Base-by-base conservation (phyloP, 2,113 vertebrate species). In the Pitta sordida region DNA sequence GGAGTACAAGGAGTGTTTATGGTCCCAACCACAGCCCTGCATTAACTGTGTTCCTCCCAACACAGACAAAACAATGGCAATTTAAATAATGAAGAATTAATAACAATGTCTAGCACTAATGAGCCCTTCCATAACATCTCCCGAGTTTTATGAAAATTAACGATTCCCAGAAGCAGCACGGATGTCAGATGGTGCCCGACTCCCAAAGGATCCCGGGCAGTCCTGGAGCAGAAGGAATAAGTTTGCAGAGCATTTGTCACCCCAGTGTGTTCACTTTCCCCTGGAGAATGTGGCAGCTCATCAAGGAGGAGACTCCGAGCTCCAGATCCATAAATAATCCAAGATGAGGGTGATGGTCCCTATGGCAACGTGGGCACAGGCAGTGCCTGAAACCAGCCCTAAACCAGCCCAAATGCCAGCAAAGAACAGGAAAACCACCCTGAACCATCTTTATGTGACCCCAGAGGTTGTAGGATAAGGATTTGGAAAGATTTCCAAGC, bases 261-360 rank as follows among this genome's bases (percentile, higher is more conserved):
- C 60, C 26, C 26, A 1, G 15, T 8, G 29, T 49, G 30, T 32
- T 77, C 44, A 4, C 14, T 12, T 51, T 8, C 3, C 55, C 63
- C 68, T 13, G 71, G 48, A 37, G 44, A 51, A 79, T 5, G 21
- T 4, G 56, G 52, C 34, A 82, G 39, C n/a, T 60, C 49, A 13
- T 6, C n/a, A 51, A 30, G 34, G 73, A 68, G 16, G 55, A 59
- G 34, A 26, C 34, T 10, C 48, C 26, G n/a, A 53, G 58, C 36
- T 51, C 41, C 44, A 46, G 39, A 74, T 76, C 88, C 92, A 91
- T 51, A 80, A 95, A 91, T 48, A 80, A 93, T 49, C 80, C 46
- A 17, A 39, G 76, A 41, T 82, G 32, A 63, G 39, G n/a, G 49
- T 8, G 44, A 3, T 2, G 23, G 53, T n/a, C 3, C 6, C 59